Evolutionary conservation across 2,888 invertebrate genomes (phyloP), one percentile per base, ranked within the genome.

Genomic region (Zelleria hepariella): DNA sequence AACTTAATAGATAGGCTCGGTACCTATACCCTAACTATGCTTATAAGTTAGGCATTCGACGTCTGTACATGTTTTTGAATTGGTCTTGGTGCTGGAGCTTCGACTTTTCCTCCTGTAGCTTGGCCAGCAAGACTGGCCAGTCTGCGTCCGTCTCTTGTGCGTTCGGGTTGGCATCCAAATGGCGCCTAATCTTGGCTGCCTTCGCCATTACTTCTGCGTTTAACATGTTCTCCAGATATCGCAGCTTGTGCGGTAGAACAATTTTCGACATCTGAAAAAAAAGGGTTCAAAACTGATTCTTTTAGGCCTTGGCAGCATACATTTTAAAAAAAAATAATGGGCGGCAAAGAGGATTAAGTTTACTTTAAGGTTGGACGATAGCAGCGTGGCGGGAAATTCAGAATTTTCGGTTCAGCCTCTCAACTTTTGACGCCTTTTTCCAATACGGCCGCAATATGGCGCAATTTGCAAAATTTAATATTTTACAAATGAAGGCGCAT

Each of bases 141-240:
- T 75, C 76, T 59, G 83, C 83, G 7, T 80, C 82, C 54, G 67
- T 71, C 7, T 84, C 86, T 42, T 72, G 78, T 7, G 69, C 68
- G 60, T 78, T 84, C 0, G 86, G 82, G 58, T 80, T 86, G 0
- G 76, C 77, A 64, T 84, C 86, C 62, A 82, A 77, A 42, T 78
- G 68, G 57, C 83, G 82, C 1, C 86, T 73, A 32, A 86, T 79
- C 62, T 82, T 81, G 2, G 84, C 80, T 2, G 85, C 86, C 60
- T 86, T 87, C 72, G 85, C 85, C 1, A 85, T 68, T 0, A 86
- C 83, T 60, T 87, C 87, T 0, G 84, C 78, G 61, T 86, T 86
- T 55, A 87, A 62, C 87, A 87, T 86, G 60, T 86, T 87, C 62
- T 87, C 86, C 59, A 87, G 69, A 64, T 87, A 87, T 42, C 87